Percentiles rank a stretch among this genome's conserved stretches.
Evolutionary conservation across 2,888 invertebrate species (phyloP).

Genomic region (Cantharis nigra): DNA sequence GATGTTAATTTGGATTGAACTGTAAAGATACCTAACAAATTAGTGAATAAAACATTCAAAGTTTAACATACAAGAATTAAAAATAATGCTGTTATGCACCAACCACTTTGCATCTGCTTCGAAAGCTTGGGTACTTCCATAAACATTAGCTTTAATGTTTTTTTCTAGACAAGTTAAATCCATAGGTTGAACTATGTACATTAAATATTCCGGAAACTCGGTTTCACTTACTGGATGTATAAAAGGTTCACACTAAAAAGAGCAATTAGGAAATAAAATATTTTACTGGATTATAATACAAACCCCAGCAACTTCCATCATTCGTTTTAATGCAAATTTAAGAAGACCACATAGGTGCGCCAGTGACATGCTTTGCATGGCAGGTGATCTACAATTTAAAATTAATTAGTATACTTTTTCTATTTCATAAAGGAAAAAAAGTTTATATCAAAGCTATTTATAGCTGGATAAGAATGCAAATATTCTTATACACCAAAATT

Average conservation of each 20-base stretch:
- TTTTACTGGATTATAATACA: conserved; percentile 45
- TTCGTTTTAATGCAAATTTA: conserved; percentile 77
- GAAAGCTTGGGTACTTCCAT: conserved; percentile 88
- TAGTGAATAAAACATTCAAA: conserved; percentile 3
- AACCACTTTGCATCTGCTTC: conserved; percentile 92
- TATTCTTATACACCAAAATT: no score
- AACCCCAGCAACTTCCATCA: conserved; percentile 83
- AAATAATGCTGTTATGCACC: conserved; percentile 89
- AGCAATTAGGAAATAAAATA: background rate
- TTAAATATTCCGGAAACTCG: conserved; percentile 76
- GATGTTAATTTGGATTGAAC: conserved; percentile 78
- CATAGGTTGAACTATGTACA: conserved; percentile 87
- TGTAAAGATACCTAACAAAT: conserved; percentile 48
- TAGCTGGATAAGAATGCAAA: no score
- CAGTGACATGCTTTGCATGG: conserved; percentile 73
- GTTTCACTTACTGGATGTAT: conserved; percentile 72
- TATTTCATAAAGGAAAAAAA: background rate
- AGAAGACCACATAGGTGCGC: conserved; percentile 80
- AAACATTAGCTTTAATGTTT: conserved; percentile 75
- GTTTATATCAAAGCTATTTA: no score
- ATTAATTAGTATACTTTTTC: background rate
- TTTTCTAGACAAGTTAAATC: conserved; percentile 75
- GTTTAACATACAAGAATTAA: conserved; percentile 77
- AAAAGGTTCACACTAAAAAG: conserved; percentile 76
- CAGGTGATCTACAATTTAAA: conserved; percentile 59